These are phyloP conservation scores for Eulemur albifrons DNA, from an alignment of 2,797 vertebrate species.

Conservation along the genomic window DNA sequence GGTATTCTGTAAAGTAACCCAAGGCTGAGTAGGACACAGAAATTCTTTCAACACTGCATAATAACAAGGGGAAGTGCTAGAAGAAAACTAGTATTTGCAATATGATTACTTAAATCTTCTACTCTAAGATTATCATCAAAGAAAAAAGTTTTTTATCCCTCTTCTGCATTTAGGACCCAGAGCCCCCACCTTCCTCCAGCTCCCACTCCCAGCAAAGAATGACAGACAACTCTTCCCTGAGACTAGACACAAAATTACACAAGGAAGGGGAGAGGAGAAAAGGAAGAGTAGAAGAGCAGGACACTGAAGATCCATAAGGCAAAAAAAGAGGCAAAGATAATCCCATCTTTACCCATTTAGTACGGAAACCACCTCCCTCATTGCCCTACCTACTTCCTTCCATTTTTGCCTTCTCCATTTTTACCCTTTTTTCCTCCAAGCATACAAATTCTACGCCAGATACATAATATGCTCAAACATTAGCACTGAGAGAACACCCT, in stretches of 20 bases:
- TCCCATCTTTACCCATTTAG: background rate
- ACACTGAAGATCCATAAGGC: background rate
- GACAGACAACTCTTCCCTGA: background rate
- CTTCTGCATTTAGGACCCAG: background rate
- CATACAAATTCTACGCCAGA: background rate
- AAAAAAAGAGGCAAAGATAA: background rate
- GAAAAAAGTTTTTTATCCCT: background rate
- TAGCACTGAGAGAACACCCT: background rate
- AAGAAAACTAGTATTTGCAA: conserved; percentile 31
- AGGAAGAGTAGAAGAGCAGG: background rate
- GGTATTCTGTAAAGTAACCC: background rate
- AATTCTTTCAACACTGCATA: background rate
- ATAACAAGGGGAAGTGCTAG: background rate
- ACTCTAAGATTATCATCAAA: background rate
- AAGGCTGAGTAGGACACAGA: background rate
- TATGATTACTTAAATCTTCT: background rate
- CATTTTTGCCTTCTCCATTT: background rate
- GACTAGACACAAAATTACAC: background rate
- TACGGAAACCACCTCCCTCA: background rate
- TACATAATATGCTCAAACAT: background rate
- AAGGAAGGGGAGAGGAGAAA: background rate
- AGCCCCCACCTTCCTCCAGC: background rate
- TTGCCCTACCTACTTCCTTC: background rate
- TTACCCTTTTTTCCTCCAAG: background rate
- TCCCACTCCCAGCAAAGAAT: background rate